These are phyloP conservation scores for Bombus picipes DNA, from an alignment of 1,140 invertebrate species.

Conservation along the genomic window DNA sequence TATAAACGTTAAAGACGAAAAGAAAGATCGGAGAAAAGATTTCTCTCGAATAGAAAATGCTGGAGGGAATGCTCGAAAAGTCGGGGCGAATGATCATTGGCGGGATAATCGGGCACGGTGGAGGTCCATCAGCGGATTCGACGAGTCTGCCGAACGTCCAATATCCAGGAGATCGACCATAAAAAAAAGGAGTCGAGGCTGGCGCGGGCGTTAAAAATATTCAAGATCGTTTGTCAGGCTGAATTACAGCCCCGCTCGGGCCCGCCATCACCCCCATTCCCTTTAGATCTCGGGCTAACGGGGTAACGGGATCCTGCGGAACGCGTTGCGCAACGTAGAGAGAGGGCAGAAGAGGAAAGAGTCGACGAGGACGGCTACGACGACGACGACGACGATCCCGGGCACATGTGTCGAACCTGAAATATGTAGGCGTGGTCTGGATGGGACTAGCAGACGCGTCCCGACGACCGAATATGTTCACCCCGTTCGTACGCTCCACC, in stretches of 20 bases:
- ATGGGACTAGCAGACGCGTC: conserved; percentile 79
- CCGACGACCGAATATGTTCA: conserved; percentile 82
- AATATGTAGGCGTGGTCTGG: conserved; percentile 83
- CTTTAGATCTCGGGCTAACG: conserved; percentile 10
- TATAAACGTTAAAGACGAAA: not conserved
- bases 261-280: conserved; percentile 9
- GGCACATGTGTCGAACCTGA: conserved; percentile 83
- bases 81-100: conserved; percentile 29
- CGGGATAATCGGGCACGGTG: conserved; percentile 46
- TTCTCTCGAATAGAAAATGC: not conserved
- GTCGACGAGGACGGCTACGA: conserved; percentile 47
- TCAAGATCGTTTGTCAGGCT: conserved; percentile 81
- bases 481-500: conserved; percentile 80
- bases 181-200: conserved; percentile 63
- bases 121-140: conserved; percentile 57
- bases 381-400: conserved; percentile 62
- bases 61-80: not conserved
- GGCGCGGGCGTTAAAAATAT: conserved; percentile 79
- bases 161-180: conserved; percentile 56
- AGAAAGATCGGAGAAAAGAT: not conserved
- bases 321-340: conserved; percentile 63
- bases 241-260: conserved; percentile 72
- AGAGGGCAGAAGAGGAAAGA: conserved; percentile 20
- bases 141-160: conserved; percentile 74
- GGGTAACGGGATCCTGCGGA: conserved; percentile 52